Conservation (phyloP, 2,113 vertebrate genomes). For the Nycticorax nycticorax region DNA sequence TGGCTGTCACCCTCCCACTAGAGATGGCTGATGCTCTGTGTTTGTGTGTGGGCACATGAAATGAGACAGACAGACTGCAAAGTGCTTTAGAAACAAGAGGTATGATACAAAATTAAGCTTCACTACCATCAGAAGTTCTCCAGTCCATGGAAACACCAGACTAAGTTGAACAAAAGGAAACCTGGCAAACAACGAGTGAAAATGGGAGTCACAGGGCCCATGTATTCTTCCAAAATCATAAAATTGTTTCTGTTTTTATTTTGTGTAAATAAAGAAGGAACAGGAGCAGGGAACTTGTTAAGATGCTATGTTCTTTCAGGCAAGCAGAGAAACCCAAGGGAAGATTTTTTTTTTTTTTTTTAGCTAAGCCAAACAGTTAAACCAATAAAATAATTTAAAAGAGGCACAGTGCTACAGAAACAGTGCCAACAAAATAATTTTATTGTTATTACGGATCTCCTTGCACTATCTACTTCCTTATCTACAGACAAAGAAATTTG, state of each 20-base stretch:
- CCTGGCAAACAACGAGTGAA: neutral
- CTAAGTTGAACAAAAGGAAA: neutral
- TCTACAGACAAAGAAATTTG: neutral
- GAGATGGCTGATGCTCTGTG: neutral
- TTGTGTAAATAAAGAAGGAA: neutral
- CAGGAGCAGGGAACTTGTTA: neutral
- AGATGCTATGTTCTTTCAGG: neutral
- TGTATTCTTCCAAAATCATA: neutral
- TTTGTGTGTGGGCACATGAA: neutral
- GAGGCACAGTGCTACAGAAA: neutral
- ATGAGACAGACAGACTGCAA: neutral
- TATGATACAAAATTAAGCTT: neutral
- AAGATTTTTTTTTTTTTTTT: neutral
- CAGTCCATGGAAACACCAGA: neutral
- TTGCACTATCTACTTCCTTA: neutral
- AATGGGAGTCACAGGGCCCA: neutral
- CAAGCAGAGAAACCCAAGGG: neutral
- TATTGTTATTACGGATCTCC: neutral
- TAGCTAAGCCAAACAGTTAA: neutral
- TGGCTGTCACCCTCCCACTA: conserved; percentile 32
- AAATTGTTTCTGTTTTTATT: neutral
- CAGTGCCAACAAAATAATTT: neutral
- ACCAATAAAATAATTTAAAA: neutral
- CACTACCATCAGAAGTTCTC: neutral
- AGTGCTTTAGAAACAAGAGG: neutral